Evolutionary conservation across 2,888 invertebrate genomes (phyloP).

Genomic region (Arctia plantaginis): DNA sequence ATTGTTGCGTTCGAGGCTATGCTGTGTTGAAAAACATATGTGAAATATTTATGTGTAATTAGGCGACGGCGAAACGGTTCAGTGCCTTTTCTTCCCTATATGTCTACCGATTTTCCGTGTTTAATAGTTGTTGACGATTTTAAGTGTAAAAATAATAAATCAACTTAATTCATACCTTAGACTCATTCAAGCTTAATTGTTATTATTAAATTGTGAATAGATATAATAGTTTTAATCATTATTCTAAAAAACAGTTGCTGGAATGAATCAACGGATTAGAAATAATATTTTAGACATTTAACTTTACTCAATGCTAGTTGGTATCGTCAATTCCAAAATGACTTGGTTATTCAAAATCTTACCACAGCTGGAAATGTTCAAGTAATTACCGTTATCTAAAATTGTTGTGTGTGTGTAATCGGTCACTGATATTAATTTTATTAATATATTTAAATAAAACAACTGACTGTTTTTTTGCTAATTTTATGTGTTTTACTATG

Average conservation of each 20-base stretch:
- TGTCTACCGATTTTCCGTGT: not conserved
- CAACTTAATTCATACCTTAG: not conserved
- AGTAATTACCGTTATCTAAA: not conserved
- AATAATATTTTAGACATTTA: not conserved
- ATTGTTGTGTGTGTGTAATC: not conserved
- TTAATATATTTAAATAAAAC: not conserved
- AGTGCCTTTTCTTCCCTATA: not conserved
- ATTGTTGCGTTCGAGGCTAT: slow-evolving; percentile 14
- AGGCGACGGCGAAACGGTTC: not conserved
- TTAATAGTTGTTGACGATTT: not conserved
- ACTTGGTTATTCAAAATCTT: not conserved
- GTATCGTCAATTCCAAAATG: not conserved
- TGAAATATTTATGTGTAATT: not conserved
- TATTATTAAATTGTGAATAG: not conserved
- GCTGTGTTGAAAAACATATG: not conserved
- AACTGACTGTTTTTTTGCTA: not conserved
- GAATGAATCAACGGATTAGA: not conserved
- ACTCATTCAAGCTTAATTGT: not conserved
- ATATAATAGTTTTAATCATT: not conserved
- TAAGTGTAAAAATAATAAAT: not conserved
- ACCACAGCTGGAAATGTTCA: not conserved
- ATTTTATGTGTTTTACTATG: not conserved
- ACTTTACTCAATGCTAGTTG: not conserved
- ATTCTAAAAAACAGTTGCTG: not conserved
- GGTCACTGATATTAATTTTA: not conserved